Conservation (phyloP, 2,888 invertebrate genomes). For the Fissipunctia ypsillon region DNA sequence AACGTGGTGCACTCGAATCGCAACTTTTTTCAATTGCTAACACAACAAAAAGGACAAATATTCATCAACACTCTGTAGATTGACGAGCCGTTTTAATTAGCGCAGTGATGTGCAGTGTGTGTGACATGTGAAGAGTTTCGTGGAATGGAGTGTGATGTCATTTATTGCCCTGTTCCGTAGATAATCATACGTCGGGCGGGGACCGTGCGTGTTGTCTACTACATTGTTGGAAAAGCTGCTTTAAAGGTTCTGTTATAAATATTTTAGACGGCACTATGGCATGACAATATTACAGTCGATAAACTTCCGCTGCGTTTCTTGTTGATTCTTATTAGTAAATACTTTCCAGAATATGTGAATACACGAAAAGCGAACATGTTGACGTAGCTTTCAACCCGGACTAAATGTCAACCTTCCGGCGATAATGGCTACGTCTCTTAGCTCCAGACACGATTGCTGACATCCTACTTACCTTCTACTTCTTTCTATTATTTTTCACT, state of each 20-base stretch:
- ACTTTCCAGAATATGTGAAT: conserved; percentile 89
- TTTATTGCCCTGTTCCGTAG: conserved; percentile 90
- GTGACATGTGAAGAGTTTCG: conserved; percentile 72
- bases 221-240: conserved; percentile 91
- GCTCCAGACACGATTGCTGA: conserved; percentile 89
- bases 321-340: conserved; percentile 88
- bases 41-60: conserved; percentile 71
- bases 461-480: conserved; percentile 87
- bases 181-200: conserved; percentile 88
- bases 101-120: conserved; percentile 70
- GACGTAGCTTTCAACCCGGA: conserved; percentile 85
- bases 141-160: conserved; percentile 85
- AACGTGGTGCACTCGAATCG: conserved; percentile 67
- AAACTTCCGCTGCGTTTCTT: conserved; percentile 90
- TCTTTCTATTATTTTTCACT: conserved; percentile 87
- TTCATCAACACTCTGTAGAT: conserved; percentile 64
- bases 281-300: conserved; percentile 90
- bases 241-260: conserved; percentile 90
- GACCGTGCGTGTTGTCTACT: conserved; percentile 90
- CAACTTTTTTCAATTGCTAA: conserved; percentile 68
- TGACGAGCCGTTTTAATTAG: conserved; percentile 70
- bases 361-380: conserved; percentile 86
- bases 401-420: conserved; percentile 81
- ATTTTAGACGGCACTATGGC: conserved; percentile 91
- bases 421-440: conserved; percentile 85